Conservation (phyloP, 2,888 invertebrate species). For the Lasioglossum pauxillum region DNA sequence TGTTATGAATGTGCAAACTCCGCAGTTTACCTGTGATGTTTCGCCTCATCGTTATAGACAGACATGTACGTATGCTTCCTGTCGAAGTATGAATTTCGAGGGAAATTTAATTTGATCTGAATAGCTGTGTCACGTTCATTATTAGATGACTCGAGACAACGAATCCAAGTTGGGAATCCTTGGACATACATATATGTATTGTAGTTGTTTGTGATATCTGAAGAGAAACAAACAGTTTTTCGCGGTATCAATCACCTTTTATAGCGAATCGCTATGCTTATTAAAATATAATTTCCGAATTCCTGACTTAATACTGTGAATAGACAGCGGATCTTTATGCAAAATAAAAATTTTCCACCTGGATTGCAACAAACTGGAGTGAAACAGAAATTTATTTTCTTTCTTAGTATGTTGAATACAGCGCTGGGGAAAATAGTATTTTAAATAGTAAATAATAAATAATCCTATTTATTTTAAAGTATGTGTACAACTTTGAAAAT, state of each 20-base stretch:
- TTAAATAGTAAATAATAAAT: no score
- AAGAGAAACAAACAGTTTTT: background rate
- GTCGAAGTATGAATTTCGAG: background rate
- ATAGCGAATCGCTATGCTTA: background rate
- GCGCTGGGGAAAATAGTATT: no score
- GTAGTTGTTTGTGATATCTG: no score
- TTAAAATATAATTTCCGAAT: background rate
- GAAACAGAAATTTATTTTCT: no score
- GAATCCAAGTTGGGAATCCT: background rate
- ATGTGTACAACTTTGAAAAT: no score
- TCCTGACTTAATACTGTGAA: background rate
- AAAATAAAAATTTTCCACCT: no score
- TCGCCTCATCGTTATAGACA: background rate
- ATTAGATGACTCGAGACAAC: conserved; percentile 4
- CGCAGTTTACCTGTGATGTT: background rate
- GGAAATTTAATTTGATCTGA: background rate
- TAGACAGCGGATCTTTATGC: no score
- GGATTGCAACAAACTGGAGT: no score
- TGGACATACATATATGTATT: no score
- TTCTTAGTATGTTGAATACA: no score
- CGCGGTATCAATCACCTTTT: background rate
- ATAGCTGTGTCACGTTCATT: conserved; percentile 1
- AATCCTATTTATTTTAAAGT: no score
- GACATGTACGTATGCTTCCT: background rate
- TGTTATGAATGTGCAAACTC: background rate